Conservation (phyloP, 1,140 invertebrate genomes). For the Bicyclus anynana region DNA sequence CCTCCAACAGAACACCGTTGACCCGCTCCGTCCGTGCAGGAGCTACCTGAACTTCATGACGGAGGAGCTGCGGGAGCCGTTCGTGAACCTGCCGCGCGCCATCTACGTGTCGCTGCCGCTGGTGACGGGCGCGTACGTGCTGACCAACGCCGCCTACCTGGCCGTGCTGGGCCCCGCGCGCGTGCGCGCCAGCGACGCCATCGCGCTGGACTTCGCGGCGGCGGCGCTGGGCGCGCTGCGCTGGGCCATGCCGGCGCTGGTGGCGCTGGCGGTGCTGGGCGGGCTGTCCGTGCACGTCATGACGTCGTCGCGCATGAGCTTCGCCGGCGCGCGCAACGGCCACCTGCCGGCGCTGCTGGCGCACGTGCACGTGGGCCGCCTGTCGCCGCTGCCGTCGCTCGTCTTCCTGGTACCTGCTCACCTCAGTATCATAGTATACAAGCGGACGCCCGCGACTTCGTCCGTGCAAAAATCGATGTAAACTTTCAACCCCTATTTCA, state of each 20-base stretch:
- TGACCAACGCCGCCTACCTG: constrained; percentile 96
- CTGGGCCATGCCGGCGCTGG: constrained; percentile 90
- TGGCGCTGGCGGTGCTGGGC: constrained; percentile 91
- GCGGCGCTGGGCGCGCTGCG: constrained; percentile 83
- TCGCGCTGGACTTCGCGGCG: constrained; percentile 89
- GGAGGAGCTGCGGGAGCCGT: constrained; percentile 96
- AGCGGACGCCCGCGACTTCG: too few species aligned
- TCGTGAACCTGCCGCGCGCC: constrained; percentile 95
- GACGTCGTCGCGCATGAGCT: constrained; percentile 93
- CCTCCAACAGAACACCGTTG: too few species aligned
- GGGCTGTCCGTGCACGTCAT: constrained; percentile 94
- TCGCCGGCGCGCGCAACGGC: constrained; percentile 93
- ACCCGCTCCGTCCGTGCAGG: too few species aligned
- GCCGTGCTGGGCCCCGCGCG: constrained; percentile 91
- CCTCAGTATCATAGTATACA: too few species aligned
- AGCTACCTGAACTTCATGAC: constrained; percentile 98
- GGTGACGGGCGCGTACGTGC: constrained; percentile 93
- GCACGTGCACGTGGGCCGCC: constrained; percentile 89
- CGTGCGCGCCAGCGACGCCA: constrained; percentile 91
- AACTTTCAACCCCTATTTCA: too few species aligned
- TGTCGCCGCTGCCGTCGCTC: constrained; percentile 91
- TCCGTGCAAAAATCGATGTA: too few species aligned
- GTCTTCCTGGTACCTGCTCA: constrained; percentile 85
- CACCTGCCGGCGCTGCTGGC: constrained; percentile 91
- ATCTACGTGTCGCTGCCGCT: constrained; percentile 95